Conservation (phyloP, 2,797 vertebrate genomes). For the Cryptoblepharus egeriae region DNA sequence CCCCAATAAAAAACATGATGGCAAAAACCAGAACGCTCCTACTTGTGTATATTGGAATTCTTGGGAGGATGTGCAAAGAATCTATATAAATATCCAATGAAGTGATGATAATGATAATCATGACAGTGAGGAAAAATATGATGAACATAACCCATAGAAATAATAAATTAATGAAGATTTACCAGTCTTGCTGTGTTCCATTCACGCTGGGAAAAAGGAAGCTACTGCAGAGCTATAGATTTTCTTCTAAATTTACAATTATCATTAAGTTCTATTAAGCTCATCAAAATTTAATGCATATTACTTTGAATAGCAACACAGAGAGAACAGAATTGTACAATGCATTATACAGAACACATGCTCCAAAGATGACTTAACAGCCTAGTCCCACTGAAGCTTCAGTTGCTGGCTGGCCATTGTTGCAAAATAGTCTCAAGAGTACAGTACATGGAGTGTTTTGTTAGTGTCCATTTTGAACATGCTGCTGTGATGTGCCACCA, state of each 20-base stretch:
- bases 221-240: conserved; percentile 14
- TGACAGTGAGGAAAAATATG: conserved; percentile 23
- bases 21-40: conserved; percentile 30
- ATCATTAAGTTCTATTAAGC: conserved; percentile 25
- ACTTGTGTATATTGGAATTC: conserved; percentile 26
- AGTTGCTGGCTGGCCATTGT: no score
- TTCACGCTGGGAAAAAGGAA: conserved; percentile 15
- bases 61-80: background rate
- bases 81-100: conserved; percentile 43
- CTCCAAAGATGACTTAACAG: background rate
- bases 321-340: conserved; percentile 5
- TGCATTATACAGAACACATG: background rate
- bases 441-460: no score
- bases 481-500: no score
- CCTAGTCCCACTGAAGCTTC: no score
- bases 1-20: conserved; percentile 26
- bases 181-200: background rate
- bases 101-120: conserved; percentile 49
- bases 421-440: no score
- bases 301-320: background rate
- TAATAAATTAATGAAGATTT: conserved; percentile 45
- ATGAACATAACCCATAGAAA: conserved; percentile 15
- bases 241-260: background rate
- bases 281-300: background rate
- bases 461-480: no score